These are phyloP conservation scores for Brachypalpus laphriformis DNA, from an alignment of 2,888 invertebrate genomes.

Conservation along the genomic window DNA sequence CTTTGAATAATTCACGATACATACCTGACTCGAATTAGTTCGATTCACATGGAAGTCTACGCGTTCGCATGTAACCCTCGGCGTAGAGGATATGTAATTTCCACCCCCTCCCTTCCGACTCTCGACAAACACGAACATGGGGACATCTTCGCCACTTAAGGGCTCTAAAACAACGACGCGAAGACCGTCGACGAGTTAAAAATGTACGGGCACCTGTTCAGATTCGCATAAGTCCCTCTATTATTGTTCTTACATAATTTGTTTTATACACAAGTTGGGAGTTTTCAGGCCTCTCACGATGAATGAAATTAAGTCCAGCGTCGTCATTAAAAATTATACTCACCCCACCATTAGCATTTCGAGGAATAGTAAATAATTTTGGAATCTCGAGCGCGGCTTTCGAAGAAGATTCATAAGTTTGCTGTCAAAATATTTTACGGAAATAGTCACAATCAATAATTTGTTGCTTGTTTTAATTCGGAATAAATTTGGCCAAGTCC, in stretches of 20 bases:
- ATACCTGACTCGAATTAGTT: slow-evolving; percentile 63
- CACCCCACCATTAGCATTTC: slow-evolving; percentile 54
- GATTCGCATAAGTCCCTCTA: slow-evolving; percentile 65
- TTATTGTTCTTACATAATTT: slow-evolving; percentile 72
- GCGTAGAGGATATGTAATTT: slow-evolving; percentile 60
- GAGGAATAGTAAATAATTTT: slow-evolving; percentile 59
- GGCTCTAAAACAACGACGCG: slow-evolving; percentile 6
- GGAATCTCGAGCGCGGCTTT: slow-evolving; percentile 28
- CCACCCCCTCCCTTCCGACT: slow-evolving; percentile 42
- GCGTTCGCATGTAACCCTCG: slow-evolving; percentile 72
- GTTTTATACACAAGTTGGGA: slow-evolving; percentile 74
- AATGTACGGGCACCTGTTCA: slow-evolving; percentile 65
- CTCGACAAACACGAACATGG: slow-evolving; percentile 59
- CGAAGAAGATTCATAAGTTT: slow-evolving; percentile 74
- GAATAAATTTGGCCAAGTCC: slow-evolving; percentile 72
- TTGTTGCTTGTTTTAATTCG: slow-evolving; percentile 74
- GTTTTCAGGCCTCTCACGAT: slow-evolving; percentile 60
- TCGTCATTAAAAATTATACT: slow-evolving; percentile 54
- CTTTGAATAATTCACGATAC: slow-evolving; percentile 59
- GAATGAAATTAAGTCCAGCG: slow-evolving; percentile 49
- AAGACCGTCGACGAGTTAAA: too few relatives aligned
- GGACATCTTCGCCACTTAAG: slow-evolving; percentile 57
- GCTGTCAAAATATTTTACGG: slow-evolving; percentile 76
- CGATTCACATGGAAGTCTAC: slow-evolving; percentile 66
- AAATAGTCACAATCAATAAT: slow-evolving; percentile 76